Evolutionary conservation across 2,113 vertebrate genomes (phyloP).

Genomic region (Leuciscus idus): DNA sequence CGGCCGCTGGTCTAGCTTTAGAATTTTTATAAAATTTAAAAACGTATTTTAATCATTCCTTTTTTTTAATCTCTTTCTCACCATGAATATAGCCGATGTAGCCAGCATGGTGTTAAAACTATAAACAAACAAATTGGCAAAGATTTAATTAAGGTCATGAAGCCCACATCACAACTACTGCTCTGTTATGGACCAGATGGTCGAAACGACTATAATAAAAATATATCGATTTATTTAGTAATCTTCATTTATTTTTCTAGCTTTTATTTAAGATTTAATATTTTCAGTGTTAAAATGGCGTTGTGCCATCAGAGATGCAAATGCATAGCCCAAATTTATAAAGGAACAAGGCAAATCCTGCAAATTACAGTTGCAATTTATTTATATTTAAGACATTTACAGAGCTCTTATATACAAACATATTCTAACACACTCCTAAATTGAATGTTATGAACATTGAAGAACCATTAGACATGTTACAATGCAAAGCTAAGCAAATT

Average conservation of each 20-base stretch:
- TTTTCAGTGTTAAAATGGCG: neutral
- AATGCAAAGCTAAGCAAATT: slow-evolving; percentile 9
- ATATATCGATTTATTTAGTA: neutral
- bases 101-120: too few relatives aligned
- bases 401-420: neutral
- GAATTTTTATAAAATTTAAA: too few relatives aligned
- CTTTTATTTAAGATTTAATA: neutral
- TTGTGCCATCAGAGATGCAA: neutral
- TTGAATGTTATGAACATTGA: neutral
- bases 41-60: too few relatives aligned
- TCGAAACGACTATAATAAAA: neutral
- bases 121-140: too few relatives aligned
- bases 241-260: neutral
- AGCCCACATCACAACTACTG: too few relatives aligned
- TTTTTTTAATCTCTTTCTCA: too few relatives aligned
- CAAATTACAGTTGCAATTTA: neutral
- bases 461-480: neutral
- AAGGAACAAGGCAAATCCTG: neutral
- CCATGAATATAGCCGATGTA: too few relatives aligned
- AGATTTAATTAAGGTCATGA: too few relatives aligned
- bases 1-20: too few relatives aligned
- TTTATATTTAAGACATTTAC: slow-evolving; percentile 20
- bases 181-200: too few relatives aligned
- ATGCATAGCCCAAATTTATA: neutral
- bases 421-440: neutral